These are phyloP conservation scores for Chironomus tepperi DNA, from an alignment of 1,140 invertebrate species.

Conservation along the genomic window DNA sequence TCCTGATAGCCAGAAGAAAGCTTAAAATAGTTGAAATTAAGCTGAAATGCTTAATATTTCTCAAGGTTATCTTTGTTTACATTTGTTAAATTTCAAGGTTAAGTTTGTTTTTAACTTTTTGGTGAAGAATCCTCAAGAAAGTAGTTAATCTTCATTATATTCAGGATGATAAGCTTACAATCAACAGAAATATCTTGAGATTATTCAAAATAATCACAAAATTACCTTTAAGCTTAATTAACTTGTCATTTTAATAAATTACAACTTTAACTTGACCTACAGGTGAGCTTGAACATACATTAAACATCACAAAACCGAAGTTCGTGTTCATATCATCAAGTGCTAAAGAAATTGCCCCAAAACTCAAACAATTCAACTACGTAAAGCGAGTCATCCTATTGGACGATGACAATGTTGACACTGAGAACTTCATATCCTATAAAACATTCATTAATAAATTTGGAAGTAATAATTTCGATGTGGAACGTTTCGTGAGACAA, in stretches of 20 bases:
- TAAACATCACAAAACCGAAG: background rate
- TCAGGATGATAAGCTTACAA: too few relatives aligned
- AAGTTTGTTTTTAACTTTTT: too few relatives aligned
- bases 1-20: too few relatives aligned
- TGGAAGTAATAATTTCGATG: background rate
- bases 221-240: too few relatives aligned
- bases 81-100: too few relatives aligned
- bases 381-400: background rate
- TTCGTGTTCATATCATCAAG: background rate
- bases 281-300: background rate
- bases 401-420: background rate
- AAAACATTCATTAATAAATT: background rate
- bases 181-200: too few relatives aligned
- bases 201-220: too few relatives aligned
- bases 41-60: too few relatives aligned
- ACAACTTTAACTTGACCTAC: background rate
- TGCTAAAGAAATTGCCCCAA: background rate
- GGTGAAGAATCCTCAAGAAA: too few relatives aligned
- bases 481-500: conserved; percentile 34
- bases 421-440: background rate
- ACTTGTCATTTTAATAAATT: background rate
- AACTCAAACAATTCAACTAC: background rate
- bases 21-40: too few relatives aligned
- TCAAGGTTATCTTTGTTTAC: too few relatives aligned
- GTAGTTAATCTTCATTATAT: too few relatives aligned